These are phyloP conservation scores for Lysandra coridon DNA, from an alignment of 2,888 invertebrate genomes.

Conservation along the genomic window DNA sequence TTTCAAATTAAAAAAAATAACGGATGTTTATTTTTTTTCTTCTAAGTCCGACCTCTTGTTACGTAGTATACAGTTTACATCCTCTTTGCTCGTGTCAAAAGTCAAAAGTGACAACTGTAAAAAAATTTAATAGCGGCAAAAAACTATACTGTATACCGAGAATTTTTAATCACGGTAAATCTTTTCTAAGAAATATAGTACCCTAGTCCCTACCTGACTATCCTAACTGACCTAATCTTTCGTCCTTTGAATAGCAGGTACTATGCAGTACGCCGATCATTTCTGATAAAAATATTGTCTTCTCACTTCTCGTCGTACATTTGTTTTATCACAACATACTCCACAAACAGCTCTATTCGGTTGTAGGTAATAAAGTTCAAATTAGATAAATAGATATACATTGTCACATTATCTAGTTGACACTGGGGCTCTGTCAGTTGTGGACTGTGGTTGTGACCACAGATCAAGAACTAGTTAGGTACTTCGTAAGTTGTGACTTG, in stretches of 20 bases:
- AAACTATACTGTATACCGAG: background rate
- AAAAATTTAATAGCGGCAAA: background rate
- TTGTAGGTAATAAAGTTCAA: background rate
- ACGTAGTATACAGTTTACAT: too few relatives aligned
- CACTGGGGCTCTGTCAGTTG: background rate
- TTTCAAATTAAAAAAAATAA: too few relatives aligned
- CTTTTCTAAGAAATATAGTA: background rate
- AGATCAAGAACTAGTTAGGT: too few relatives aligned
- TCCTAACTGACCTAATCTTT: background rate
- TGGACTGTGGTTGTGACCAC: background rate
- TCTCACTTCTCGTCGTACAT: background rate
- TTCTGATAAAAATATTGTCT: background rate
- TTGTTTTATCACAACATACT: background rate
- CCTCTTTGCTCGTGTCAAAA: background rate
- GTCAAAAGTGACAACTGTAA: background rate
- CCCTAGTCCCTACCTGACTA: background rate
- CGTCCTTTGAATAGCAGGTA: background rate
- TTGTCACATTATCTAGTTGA: conserved; percentile 1
- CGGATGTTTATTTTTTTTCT: too few relatives aligned
- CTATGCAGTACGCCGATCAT: background rate
- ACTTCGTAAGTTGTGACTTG: background rate
- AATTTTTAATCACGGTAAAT: background rate
- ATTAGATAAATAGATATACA: background rate
- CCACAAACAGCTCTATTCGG: background rate
- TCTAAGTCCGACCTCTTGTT: too few relatives aligned